Percentiles rank a stretch among this genome's conserved stretches.
These are phyloP conservation scores for Xiphophorus hellerii DNA, from an alignment of 2,113 vertebrate genomes.

Conservation along the genomic window DNA sequence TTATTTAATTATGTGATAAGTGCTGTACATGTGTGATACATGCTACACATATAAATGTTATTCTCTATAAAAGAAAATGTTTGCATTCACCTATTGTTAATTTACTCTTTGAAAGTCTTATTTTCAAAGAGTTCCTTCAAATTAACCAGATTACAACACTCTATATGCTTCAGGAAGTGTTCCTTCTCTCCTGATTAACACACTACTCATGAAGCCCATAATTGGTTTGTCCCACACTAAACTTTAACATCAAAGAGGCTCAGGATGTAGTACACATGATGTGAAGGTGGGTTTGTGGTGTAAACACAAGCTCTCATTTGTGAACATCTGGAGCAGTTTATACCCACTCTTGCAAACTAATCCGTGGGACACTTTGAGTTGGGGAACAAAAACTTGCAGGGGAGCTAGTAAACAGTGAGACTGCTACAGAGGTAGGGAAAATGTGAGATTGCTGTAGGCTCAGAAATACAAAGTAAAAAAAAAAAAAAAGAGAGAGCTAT, in stretches of 20 bases:
- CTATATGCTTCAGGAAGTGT: constrained; percentile 46
- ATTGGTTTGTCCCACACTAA: constrained; percentile 30
- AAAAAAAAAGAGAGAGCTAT: not conserved
- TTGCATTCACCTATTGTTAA: constrained; percentile 44
- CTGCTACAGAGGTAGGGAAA: not conserved
- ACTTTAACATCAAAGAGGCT: constrained; percentile 70
- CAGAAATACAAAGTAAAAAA: not conserved
- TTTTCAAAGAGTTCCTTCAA: constrained; percentile 43
- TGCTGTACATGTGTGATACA: too few species aligned
- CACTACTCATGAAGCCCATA: constrained; percentile 40
- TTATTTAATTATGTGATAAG: not conserved
- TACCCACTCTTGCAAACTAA: constrained; percentile 57
- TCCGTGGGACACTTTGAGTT: constrained; percentile 66
- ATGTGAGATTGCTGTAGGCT: constrained; percentile 19
- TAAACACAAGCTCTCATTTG: constrained; percentile 69
- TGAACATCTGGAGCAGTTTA: constrained; percentile 81
- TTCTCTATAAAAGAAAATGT: not conserved
- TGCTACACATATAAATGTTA: not conserved
- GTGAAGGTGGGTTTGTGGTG: constrained; percentile 67
- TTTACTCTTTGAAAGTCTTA: constrained; percentile 44
- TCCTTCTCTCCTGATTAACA: constrained; percentile 44
- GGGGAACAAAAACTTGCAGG: constrained; percentile 65
- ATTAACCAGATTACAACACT: constrained; percentile 48
- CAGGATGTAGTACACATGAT: constrained; percentile 48
- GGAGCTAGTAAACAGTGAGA: constrained; percentile 53